Evolutionary conservation across 2,888 invertebrate genomes (phyloP).

Genomic region (Megalurothrips usitatus): DNA sequence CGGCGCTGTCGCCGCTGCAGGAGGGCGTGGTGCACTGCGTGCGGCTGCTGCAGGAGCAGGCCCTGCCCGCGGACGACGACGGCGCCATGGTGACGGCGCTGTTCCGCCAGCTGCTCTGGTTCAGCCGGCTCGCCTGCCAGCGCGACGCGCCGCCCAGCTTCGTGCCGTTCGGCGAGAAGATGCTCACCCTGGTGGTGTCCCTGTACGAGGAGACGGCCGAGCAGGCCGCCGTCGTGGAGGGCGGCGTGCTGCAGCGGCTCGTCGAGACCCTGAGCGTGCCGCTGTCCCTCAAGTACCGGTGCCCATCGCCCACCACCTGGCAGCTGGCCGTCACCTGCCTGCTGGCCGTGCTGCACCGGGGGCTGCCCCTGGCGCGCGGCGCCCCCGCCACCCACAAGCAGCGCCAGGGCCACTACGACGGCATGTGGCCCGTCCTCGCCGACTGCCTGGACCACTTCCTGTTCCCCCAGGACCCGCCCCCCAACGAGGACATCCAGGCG

Average conservation of each 20-base stretch:
- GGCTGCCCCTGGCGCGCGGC: slow-evolving; percentile 75
- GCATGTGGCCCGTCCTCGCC: slow-evolving; percentile 84
- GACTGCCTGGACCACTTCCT: slow-evolving; percentile 85
- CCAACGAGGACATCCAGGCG: slow-evolving; percentile 51
- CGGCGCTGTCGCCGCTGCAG: slow-evolving; percentile 75
- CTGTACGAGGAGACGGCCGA: slow-evolving; percentile 70
- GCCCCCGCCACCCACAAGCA: slow-evolving; percentile 45
- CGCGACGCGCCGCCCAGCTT: slow-evolving; percentile 52
- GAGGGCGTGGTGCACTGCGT: slow-evolving; percentile 81
- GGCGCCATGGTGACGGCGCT: slow-evolving; percentile 62
- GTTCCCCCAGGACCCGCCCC: slow-evolving; percentile 59
- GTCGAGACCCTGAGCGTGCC: slow-evolving; percentile 66
- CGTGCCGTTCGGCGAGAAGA: slow-evolving; percentile 80
- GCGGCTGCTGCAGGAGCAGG: slow-evolving; percentile 57
- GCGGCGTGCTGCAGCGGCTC: slow-evolving; percentile 66
- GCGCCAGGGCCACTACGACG: slow-evolving; percentile 64
- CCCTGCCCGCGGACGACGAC: slow-evolving; percentile 54
- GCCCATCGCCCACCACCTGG: slow-evolving; percentile 68
- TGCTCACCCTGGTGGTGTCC: slow-evolving; percentile 67
- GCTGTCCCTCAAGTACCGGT: slow-evolving; percentile 72
- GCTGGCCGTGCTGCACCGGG: slow-evolving; percentile 71
- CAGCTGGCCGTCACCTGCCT: slow-evolving; percentile 73
- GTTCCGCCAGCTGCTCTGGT: slow-evolving; percentile 60
- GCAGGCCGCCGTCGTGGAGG: slow-evolving; percentile 64
- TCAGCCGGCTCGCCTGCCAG: slow-evolving; percentile 65